Evolutionary conservation across 2,113 vertebrate genomes (phyloP).

Genomic region (Neotragus pygmaeus): DNA sequence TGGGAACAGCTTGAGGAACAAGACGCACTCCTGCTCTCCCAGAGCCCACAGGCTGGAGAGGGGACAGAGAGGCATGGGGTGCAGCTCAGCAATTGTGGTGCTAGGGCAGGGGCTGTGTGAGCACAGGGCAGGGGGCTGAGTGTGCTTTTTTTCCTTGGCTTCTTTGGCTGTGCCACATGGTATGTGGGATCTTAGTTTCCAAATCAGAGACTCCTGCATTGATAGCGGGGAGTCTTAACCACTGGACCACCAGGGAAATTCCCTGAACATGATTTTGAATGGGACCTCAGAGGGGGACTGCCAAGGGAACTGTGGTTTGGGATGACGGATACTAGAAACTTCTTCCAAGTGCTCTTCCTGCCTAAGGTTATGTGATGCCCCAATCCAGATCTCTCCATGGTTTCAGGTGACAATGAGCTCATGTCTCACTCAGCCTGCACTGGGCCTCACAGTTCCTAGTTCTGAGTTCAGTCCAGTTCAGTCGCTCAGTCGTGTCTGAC

Average conservation of each 20-base stretch:
- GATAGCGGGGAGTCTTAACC: neutral
- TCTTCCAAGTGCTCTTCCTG: neutral
- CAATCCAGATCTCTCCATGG: neutral
- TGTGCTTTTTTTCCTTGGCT: neutral
- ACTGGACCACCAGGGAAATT: neutral
- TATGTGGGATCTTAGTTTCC: neutral
- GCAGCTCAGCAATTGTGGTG: neutral
- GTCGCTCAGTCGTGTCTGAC: rapidly evolving
- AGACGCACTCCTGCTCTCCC: neutral
- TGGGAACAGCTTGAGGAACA: neutral
- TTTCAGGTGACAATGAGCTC: neutral
- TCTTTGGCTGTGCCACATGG: neutral
- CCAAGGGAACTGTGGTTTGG: neutral
- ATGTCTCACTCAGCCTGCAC: neutral
- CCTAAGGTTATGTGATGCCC: neutral
- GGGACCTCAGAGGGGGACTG: no score
- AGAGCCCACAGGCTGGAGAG: neutral
- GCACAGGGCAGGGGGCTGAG: neutral
- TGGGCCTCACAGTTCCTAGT: neutral
- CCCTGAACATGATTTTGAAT: neutral
- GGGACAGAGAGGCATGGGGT: neutral
- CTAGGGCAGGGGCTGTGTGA: neutral
- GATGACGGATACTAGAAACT: neutral
- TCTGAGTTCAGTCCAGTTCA: no score
- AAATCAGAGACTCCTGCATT: neutral